Conservation (phyloP, 2,113 vertebrate species). For the Oriolus oriolus region DNA sequence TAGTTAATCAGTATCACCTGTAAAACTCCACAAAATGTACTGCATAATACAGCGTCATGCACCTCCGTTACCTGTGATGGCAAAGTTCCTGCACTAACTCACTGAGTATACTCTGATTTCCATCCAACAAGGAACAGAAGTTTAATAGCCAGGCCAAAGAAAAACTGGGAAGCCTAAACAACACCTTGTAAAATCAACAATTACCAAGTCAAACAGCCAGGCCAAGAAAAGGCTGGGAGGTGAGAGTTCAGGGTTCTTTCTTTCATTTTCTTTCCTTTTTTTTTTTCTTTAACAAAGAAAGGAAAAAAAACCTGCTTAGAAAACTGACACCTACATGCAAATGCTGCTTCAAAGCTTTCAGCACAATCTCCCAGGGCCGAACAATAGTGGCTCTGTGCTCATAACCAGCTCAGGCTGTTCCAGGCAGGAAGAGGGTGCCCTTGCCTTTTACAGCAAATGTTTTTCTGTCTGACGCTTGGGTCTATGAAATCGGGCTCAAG, state of each 20-base stretch:
- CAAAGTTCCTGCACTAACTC: neutral
- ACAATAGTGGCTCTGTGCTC: constrained; percentile 25
- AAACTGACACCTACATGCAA: constrained; percentile 47
- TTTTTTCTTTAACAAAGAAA: neutral
- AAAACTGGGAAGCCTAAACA: constrained; percentile 27
- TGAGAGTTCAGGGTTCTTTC: neutral
- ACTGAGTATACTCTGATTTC: neutral
- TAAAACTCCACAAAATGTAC: neutral
- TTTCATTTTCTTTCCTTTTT: neutral
- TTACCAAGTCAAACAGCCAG: neutral
- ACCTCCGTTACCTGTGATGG: neutral
- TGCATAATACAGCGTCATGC: neutral
- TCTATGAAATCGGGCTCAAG: neutral
- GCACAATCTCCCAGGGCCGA: neutral
- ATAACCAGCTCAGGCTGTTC: neutral
- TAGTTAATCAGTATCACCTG: neutral
- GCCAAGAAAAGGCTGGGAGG: constrained; percentile 25
- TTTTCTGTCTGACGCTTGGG: neutral
- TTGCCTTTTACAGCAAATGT: neutral
- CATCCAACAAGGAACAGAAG: neutral
- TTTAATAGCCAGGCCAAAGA: neutral
- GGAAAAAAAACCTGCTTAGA: neutral
- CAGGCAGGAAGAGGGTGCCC: constrained; percentile 22
- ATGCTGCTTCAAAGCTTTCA: constrained; percentile 10
- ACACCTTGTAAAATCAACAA: constrained; percentile 45